These are phyloP conservation scores for Scaptodrosophila latifasciaeformis DNA, from an alignment of 2,888 invertebrate genomes.

Conservation along the genomic window DNA sequence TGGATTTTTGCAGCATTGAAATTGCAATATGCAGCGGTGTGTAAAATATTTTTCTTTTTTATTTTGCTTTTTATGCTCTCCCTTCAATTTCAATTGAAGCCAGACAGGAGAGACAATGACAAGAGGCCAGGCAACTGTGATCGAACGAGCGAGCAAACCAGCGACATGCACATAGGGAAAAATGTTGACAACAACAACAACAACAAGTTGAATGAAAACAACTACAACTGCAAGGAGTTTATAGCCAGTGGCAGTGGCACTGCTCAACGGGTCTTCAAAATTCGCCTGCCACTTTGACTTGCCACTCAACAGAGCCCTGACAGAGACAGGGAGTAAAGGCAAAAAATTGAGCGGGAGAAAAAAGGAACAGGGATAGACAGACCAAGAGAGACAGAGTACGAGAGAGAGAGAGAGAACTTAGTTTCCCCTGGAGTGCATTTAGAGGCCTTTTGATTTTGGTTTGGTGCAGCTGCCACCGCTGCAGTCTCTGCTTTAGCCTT, in stretches of 20 bases:
- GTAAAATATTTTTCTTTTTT: neutral
- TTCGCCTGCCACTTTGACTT: neutral
- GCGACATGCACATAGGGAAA: no score
- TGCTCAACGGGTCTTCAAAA: neutral
- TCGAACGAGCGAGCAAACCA: no score
- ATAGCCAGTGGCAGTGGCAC: neutral
- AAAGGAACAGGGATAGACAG: neutral
- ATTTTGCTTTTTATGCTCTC: constrained; percentile 7
- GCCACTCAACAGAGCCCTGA: neutral
- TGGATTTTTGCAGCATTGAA: no score
- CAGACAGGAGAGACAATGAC: no score
- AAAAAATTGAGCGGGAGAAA: neutral
- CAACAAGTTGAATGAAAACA: constrained; percentile 7
- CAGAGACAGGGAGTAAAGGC: neutral
- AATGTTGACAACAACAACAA: constrained; percentile 17
- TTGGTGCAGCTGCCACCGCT: neutral
- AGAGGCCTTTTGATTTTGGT: neutral
- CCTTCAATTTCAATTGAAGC: no score
- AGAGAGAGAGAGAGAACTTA: neutral
- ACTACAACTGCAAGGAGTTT: constrained; percentile 8
- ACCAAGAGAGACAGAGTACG: neutral
- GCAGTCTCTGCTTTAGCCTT: neutral
- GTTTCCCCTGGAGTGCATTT: neutral
- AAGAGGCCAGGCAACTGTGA: no score
- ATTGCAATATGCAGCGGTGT: no score